Base-by-base conservation (phyloP, 2,113 vertebrate genomes). In the Ailuropoda melanoleuca region DNA sequence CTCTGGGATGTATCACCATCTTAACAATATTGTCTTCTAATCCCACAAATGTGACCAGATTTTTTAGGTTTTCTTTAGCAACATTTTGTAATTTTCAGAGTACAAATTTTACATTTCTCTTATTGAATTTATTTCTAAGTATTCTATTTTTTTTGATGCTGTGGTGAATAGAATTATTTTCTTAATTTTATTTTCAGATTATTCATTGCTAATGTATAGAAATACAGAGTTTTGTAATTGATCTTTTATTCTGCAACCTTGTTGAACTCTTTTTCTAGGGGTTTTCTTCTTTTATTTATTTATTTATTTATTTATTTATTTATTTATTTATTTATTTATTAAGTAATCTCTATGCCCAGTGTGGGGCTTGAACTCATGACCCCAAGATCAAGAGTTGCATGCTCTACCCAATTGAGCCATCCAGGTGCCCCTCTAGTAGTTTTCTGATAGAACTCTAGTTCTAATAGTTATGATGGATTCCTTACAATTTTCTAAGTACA, bases 161-260 rank as follows among this genome's bases (percentile, higher is more conserved):
- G 7, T 77, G 11, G 14, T 77, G 43, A 96, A 60, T 70, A 17
- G 50, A 56, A 56, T 84, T 88, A 34, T 85, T 95, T 90, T 77
- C 23, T 87, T 93, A 78, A 43, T 96, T 84, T 78, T 31, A 74
- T 83, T 88, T 83, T 88, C 75, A 88, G 77, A 60, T 82, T 82
- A 43, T 74, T 93, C 37, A 58, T 66, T 93, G 46, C 50, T 85
- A 23, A 18, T 46, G 1, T 60, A 43, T 89, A 50, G 39, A 93
- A 77, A 82, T 82, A 50, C 55, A 72, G 75, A 70, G 50, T 53
- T 80, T 72, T 74, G 37, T 55, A 81, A 62, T 58, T 80, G 8
- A 75, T 39, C 24, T 85, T 68, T 14, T 75, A 34, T 83, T 92
- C 56, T 93, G 12, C 4, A 82, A 24, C 15, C 11, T 62, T 80